These are phyloP conservation scores for Scatophagus argus DNA, from an alignment of 2,113 vertebrate species.

Conservation along the genomic window DNA sequence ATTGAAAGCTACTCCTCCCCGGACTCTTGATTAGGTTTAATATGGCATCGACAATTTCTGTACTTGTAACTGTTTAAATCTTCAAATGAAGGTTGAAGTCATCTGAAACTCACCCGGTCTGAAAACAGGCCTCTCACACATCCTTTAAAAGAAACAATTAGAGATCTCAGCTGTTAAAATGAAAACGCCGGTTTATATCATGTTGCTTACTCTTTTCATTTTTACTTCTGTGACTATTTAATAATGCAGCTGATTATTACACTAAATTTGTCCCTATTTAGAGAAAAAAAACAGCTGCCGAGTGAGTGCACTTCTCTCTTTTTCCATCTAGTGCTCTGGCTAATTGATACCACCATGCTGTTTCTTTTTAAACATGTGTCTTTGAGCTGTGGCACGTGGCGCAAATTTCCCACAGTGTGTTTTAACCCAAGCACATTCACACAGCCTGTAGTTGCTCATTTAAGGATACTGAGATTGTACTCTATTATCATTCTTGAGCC, in stretches of 20 bases:
- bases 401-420: conserved; percentile 22
- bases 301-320: background rate
- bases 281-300: conserved; percentile 17
- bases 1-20: background rate
- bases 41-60: background rate
- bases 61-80: too few relatives aligned
- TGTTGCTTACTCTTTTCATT: background rate
- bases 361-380: conserved; percentile 49
- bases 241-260: conserved; percentile 1
- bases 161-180: background rate
- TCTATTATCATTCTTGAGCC: conserved; percentile 23
- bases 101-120: too few relatives aligned
- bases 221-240: background rate
- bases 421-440: conserved; percentile 7
- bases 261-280: conserved; percentile 22
- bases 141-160: background rate
- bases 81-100: background rate
- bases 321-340: conserved; percentile 1
- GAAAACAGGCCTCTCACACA: conserved; percentile 12
- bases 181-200: background rate
- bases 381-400: conserved; percentile 13
- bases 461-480: background rate
- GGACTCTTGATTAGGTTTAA: background rate
- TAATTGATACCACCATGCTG: conserved; percentile 15
- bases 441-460: conserved; percentile 9